Conservation (phyloP, 2,113 vertebrate genomes). For the Tetraodon nigroviridis region DNA sequence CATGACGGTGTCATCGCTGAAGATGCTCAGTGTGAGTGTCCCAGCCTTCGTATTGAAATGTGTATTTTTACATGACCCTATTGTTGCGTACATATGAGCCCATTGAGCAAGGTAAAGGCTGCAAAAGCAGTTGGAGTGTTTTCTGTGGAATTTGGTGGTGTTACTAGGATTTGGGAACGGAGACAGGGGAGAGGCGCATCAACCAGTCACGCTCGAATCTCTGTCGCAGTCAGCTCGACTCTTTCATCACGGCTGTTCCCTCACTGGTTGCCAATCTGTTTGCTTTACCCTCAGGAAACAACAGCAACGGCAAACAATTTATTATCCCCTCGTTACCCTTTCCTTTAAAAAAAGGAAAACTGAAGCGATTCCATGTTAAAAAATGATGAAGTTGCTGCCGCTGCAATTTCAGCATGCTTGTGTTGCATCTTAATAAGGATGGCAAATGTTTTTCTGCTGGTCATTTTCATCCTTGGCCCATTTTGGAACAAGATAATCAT, state of each 20-base stretch:
- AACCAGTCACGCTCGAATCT: conserved; percentile 22
- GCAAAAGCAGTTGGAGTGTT: conserved; percentile 18
- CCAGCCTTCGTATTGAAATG: conserved; percentile 2
- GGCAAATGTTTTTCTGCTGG: not conserved
- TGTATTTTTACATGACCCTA: not conserved
- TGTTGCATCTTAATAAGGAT: not conserved
- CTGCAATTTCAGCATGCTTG: not conserved
- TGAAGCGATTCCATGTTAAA: not conserved
- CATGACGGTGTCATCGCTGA: no score
- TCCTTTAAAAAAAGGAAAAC: not conserved
- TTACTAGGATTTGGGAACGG: conserved; percentile 18
- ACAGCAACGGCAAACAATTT: conserved; percentile 18
- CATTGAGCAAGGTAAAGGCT: conserved; percentile 9
- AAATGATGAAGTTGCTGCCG: not conserved
- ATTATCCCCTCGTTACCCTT: not conserved
- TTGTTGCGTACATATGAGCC: conserved; percentile 22
- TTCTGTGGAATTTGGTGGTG: conserved; percentile 23
- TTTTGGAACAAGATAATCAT: conserved; percentile 24
- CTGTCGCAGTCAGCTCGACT: conserved; percentile 18
- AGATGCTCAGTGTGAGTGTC: no score
- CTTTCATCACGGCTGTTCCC: conserved; percentile 38
- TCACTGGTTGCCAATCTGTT: conserved; percentile 38
- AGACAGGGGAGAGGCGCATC: conserved; percentile 20
- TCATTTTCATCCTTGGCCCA: not conserved
- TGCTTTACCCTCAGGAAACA: conserved; percentile 7